phyloP scores from a whole-genome alignment of 2,797 vertebrate genomes.

The Anomalospiza imberbis region DNA sequence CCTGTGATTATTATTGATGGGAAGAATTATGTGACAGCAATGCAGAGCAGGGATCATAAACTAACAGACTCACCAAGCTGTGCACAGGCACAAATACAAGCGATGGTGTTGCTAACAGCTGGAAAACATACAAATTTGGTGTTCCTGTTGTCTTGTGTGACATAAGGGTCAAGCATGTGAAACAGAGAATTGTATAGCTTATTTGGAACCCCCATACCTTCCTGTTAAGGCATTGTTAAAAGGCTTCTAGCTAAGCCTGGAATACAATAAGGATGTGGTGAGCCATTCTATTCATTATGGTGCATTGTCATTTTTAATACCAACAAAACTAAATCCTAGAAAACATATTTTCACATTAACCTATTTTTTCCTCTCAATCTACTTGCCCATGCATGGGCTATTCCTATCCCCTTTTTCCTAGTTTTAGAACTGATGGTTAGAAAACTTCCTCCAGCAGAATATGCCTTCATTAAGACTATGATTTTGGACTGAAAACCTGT shows the following conservation, averaged over 20 bases:
- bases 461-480: neutral
- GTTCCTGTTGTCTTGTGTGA: neutral
- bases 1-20: conserved; percentile 40
- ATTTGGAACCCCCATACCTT: neutral
- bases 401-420: neutral
- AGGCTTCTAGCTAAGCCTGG: neutral
- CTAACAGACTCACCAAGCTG: neutral
- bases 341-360: neutral
- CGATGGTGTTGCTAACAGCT: neutral
- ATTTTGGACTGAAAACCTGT: neutral
- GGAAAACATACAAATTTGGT: neutral
- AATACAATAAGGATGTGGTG: neutral
- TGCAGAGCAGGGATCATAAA: conserved; percentile 19
- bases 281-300: neutral
- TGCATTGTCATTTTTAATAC: conserved; percentile 22
- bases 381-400: neutral
- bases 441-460: neutral
- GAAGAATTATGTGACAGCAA: conserved; percentile 17
- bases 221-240: neutral
- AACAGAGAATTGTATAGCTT: neutral
- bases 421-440: neutral
- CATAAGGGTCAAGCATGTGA: neutral
- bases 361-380: neutral
- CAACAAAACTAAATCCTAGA: neutral
- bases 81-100: neutral